phyloP scores from a whole-genome alignment of 2,113 vertebrate genomes.

The Zingel zingel region DNA sequence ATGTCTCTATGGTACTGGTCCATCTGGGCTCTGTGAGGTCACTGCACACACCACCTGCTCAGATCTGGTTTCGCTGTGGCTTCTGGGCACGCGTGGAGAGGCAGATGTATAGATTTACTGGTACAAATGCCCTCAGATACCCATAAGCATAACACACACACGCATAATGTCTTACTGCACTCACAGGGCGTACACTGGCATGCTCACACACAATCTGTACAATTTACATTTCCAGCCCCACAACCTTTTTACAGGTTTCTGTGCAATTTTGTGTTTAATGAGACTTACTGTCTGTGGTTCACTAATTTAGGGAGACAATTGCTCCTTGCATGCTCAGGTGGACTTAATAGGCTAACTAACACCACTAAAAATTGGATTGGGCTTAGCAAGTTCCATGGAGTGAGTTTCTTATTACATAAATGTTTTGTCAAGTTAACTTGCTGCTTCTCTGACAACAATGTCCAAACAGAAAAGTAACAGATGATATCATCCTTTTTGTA shows the following conservation, averaged over 20 bases:
- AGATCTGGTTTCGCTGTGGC: conserved; percentile 55
- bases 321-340: conserved; percentile 71
- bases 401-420: conserved; percentile 61
- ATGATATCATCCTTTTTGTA: not conserved
- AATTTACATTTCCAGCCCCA: conserved; percentile 40
- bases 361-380: conserved; percentile 58
- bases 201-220: conserved; percentile 27
- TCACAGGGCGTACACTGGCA: not conserved
- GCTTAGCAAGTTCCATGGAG: conserved; percentile 58
- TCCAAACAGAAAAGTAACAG: conserved; percentile 6
- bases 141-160: conserved; percentile 28
- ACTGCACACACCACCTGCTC: conserved; percentile 83
- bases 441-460: conserved; percentile 23
- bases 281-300: conserved; percentile 70
- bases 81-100: conserved; percentile 58
- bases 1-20: conserved; percentile 62
- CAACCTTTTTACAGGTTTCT: conserved; percentile 60
- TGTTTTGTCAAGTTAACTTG: conserved; percentile 36
- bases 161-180: conserved; percentile 18
- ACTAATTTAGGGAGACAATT: conserved; percentile 76
- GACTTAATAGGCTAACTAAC: conserved; percentile 70
- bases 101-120: conserved; percentile 78
- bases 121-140: conserved; percentile 59
- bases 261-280: conserved; percentile 77
- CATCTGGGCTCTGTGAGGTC: conserved; percentile 82